Evolutionary conservation across 1,140 invertebrate species (phyloP), one percentile per base, ranked within the genome.

Genomic region (Chrysopa pallens): DNA sequence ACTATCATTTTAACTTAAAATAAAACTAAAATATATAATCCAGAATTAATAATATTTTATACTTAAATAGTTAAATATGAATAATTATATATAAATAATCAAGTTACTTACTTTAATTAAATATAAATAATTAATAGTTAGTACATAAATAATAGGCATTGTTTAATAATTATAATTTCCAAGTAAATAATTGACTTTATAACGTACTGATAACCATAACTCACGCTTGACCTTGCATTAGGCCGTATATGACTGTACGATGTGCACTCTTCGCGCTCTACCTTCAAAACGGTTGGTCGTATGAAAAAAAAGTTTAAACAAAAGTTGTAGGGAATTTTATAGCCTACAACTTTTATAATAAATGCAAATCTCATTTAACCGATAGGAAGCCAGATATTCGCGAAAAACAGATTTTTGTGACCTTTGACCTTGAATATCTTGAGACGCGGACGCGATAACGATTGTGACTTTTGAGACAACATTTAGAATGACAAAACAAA

Each of bases 61-160:
- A 49, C 47, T 23, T 23, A 23, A 23, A 23, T 23, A 23, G 17
- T 23, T 23, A 23, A 23, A 23, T 23, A 23, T 23, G 29, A 47
- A 49, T 47, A 47, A 36, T 45, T 47, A 47, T 45, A 47, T 47
- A 50, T 47, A 45, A 50, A 49, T 49, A 47, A 49, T 47, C 47
- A 49, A 43, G 15, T 42, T 23, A 23, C 17, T 23, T 23, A 23
- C 17, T 23, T 23, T 23, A 23, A 23, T 23, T 23, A 43, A 46
- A 29, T 46, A 43, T 40, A 33, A 39, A 44, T 39, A 39, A 39
- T 39, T 44, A 36, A 44, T 44, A 44, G 37, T 45, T 45, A 38
- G 8, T 29, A 29, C 17, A 28, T 44, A 40, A 46, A 46, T 46
- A 46, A 46, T 46, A 39, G 40, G 40, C 45, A 40, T 46, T 46